phyloP scores from a whole-genome alignment of 1,140 invertebrate species.

The Scaptodrosophila lebanonensis region DNA sequence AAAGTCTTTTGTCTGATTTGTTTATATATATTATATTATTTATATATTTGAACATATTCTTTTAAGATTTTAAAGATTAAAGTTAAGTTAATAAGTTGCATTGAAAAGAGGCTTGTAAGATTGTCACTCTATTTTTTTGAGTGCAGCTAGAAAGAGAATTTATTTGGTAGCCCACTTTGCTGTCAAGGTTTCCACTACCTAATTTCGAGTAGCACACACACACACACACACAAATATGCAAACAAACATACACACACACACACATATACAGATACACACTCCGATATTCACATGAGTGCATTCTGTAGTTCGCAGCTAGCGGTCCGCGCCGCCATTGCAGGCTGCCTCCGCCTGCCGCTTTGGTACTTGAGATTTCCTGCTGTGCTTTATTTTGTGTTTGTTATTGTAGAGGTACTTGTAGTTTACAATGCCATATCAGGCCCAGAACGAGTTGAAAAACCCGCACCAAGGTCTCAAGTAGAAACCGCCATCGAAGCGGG shows the following conservation, averaged over 20 bases:
- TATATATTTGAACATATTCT: no score
- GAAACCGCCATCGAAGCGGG: slow-evolving; percentile 32
- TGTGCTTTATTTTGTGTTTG: no score
- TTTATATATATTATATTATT: no score
- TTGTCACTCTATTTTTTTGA: no score
- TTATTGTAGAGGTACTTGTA: no score
- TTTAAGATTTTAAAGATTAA: no score
- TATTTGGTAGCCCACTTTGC: slow-evolving; percentile 55
- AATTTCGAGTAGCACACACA: not conserved
- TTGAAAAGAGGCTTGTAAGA: no score
- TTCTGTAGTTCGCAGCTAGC: not conserved
- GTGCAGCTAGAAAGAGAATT: slow-evolving; percentile 41
- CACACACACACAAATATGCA: no score
- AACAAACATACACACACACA: no score
- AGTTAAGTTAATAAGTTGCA: no score
- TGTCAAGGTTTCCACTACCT: slow-evolving; percentile 59
- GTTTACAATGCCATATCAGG: not conserved
- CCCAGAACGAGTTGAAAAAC: slow-evolving; percentile 64
- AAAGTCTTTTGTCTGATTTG: no score
- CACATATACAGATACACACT: no score
- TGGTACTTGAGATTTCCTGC: slow-evolving; percentile 49
- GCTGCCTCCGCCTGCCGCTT: not conserved
- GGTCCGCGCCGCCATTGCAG: not conserved
- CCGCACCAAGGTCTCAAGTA: slow-evolving; percentile 53
- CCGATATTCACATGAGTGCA: not conserved